These are phyloP conservation scores for Moxostoma hubbsi DNA, from an alignment of 2,797 vertebrate genomes.

Conservation along the genomic window DNA sequence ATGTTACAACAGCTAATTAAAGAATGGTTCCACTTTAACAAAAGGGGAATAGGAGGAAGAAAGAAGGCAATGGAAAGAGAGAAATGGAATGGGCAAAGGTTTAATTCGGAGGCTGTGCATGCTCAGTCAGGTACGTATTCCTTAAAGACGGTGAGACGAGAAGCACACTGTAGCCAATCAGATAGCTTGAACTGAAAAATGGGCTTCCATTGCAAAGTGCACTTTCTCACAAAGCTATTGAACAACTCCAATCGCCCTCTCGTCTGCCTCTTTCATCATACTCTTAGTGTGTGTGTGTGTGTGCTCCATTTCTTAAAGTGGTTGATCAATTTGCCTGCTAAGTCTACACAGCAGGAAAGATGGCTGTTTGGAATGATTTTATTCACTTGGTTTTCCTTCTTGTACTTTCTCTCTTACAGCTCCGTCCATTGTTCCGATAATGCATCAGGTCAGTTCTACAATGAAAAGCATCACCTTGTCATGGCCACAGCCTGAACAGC, in stretches of 20 bases:
- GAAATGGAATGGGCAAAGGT: slow-evolving; percentile 61
- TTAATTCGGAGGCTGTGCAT: slow-evolving; percentile 40
- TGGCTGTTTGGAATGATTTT: slow-evolving; percentile 36
- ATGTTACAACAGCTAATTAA: no score
- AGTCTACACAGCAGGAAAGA: slow-evolving; percentile 26
- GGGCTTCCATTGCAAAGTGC: slow-evolving; percentile 27
- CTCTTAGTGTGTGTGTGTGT: slow-evolving; percentile 16
- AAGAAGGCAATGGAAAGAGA: slow-evolving; percentile 55
- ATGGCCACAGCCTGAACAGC: slow-evolving; percentile 97
- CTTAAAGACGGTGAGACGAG: slow-evolving; percentile 12
- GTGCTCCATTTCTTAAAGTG: slow-evolving; percentile 39
- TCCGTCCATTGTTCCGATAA: slow-evolving; percentile 95
- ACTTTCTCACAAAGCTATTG: slow-evolving; percentile 20
- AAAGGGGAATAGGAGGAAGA: slow-evolving; percentile 50
- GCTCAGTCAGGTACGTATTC: slow-evolving; percentile 40
- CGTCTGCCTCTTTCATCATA: slow-evolving; percentile 25
- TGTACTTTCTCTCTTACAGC: slow-evolving; percentile 73
- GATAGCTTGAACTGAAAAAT: slow-evolving; percentile 22
- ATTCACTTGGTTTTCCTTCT: slow-evolving; percentile 34
- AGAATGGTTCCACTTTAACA: no score
- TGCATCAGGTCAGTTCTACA: slow-evolving; percentile 98
- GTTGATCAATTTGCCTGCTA: slow-evolving; percentile 39
- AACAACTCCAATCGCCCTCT: slow-evolving; percentile 26
- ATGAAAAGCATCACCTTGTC: slow-evolving; percentile 98
- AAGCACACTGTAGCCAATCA: slow-evolving; percentile 17